Evolutionary conservation across 2,113 vertebrate genomes (phyloP), one percentile per base, ranked within the genome.

Genomic region (Anas platyrhynchos): DNA sequence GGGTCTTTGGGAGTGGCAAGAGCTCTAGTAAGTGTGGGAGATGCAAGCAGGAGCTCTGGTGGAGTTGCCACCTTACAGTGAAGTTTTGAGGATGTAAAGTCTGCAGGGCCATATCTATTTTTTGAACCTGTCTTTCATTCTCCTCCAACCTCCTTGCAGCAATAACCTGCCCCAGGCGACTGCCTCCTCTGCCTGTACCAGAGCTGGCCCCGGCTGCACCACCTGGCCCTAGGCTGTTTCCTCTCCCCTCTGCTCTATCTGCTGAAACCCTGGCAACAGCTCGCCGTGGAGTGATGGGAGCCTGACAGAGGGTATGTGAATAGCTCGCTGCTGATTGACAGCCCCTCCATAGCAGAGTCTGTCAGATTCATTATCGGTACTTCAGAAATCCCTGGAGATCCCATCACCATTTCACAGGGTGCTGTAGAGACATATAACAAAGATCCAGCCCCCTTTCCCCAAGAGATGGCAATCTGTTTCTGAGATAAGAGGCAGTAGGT

Each of bases 361-460:
- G 89, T 95, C 84, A 95, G 59, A 88, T 89, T 91, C 46, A 52
- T 94, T 94, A 93, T 86, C 55, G 17, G 27, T 27, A 46, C 82
- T 89, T 72, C 74, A 88, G 63, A 89, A 96, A 84, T 92, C 93
- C 71, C 93, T 91, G 38, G 93, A 92, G 93, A 85, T 63, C 67
- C 68, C 61, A 82, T 92, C 73, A 78, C 88, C 44, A 13, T 85
- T 89, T 84, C 83, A 82, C 48, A 89, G 66, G 81, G 81, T 85
- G 89, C 86, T 1, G 16, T 69, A 59, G 74, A 89, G 94, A 85
- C 44, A 25, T 4, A 4, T 17, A 23, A n/a, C 1, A 9, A 67
- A 54, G 52, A 86, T 46, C 63, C 66, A 66, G 17, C 29, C 14
- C 13, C 31, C 20, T 80, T 75, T 74, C 11, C 71, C 63, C 22